These are phyloP conservation scores for Microctenopoma lineatum DNA, from an alignment of 2,797 vertebrate species.

Conservation along the genomic window DNA sequence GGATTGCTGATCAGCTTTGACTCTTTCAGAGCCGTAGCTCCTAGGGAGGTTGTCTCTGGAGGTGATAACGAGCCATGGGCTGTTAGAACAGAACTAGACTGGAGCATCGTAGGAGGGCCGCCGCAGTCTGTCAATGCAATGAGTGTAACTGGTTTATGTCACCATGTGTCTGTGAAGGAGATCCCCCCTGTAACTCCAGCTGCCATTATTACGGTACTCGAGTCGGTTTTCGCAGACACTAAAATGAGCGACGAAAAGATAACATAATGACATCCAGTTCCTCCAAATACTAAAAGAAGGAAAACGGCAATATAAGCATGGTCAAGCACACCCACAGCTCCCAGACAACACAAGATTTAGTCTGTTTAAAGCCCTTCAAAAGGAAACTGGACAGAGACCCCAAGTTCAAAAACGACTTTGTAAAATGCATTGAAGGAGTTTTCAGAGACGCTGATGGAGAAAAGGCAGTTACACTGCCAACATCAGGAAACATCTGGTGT, in stretches of 20 bases:
- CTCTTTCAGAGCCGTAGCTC: neutral
- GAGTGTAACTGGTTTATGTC: neutral
- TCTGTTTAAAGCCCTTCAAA: slow-evolving; percentile 1
- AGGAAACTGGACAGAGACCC: slow-evolving; percentile 4
- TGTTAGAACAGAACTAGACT: slow-evolving; percentile 5
- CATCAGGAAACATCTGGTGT: neutral
- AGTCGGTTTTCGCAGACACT: slow-evolving; percentile 6
- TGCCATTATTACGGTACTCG: neutral
- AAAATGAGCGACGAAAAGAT: neutral
- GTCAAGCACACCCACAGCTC: neutral
- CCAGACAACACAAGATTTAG: slow-evolving; percentile 10
- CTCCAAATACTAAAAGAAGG: neutral
- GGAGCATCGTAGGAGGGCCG: slow-evolving; percentile 5
- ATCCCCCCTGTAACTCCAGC: neutral
- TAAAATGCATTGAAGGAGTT: slow-evolving; percentile 9
- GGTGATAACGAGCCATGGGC: neutral
- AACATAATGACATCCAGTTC: slow-evolving; percentile 11
- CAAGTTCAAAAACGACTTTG: slow-evolving; percentile 11
- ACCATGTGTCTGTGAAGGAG: slow-evolving; percentile 2
- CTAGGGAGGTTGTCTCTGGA: slow-evolving; percentile 4
- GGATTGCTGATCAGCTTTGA: slow-evolving; percentile 8
- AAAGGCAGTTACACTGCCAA: neutral
- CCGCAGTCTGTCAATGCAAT: neutral
- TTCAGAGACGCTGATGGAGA: slow-evolving; percentile 12
- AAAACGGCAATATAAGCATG: neutral